Percentiles rank a stretch among this genome's conserved stretches.
phyloP scores from a whole-genome alignment of 2,888 invertebrate species.

The Amphimallon solstitiale region DNA sequence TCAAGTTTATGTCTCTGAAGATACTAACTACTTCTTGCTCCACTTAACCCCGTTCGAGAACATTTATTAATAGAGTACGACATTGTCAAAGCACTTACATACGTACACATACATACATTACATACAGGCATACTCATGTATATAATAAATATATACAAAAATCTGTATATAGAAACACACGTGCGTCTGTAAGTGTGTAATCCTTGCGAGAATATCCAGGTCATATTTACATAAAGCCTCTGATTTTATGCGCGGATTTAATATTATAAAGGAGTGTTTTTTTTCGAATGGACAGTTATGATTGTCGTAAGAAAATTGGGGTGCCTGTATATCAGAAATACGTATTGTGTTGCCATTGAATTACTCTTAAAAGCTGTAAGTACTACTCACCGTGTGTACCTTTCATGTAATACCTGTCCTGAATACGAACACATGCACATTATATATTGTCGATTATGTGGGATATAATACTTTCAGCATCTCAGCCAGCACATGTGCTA shows the following conservation, averaged over 20 bases:
- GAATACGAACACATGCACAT: not conserved
- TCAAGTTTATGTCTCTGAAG: no score
- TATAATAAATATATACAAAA: not conserved
- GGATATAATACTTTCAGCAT: slow-evolving; percentile 10
- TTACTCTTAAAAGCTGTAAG: no score
- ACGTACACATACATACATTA: not conserved
- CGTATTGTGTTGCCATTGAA: slow-evolving; percentile 15
- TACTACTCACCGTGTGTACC: slow-evolving; percentile 3
- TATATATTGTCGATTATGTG: slow-evolving; percentile 7
- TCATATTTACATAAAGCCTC: slow-evolving; percentile 31
- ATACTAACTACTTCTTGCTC: not conserved
- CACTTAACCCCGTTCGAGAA: slow-evolving; percentile 12
- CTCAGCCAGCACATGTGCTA: not conserved
- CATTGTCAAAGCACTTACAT: not conserved
- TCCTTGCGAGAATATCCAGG: slow-evolving; percentile 12
- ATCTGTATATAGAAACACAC: not conserved
- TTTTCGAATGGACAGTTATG: slow-evolving; percentile 27
- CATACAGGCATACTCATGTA: not conserved
- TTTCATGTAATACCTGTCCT: slow-evolving; percentile 19
- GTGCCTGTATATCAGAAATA: slow-evolving; percentile 26
- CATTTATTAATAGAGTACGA: slow-evolving; percentile 18
- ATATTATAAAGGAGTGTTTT: slow-evolving; percentile 22
- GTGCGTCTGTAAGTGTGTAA: slow-evolving; percentile 1
- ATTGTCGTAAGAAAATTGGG: slow-evolving; percentile 33
- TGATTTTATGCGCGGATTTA: slow-evolving; percentile 26